These are phyloP conservation scores for Tragelaphus eurycerus DNA, from an alignment of 2,797 vertebrate genomes.

Conservation along the genomic window DNA sequence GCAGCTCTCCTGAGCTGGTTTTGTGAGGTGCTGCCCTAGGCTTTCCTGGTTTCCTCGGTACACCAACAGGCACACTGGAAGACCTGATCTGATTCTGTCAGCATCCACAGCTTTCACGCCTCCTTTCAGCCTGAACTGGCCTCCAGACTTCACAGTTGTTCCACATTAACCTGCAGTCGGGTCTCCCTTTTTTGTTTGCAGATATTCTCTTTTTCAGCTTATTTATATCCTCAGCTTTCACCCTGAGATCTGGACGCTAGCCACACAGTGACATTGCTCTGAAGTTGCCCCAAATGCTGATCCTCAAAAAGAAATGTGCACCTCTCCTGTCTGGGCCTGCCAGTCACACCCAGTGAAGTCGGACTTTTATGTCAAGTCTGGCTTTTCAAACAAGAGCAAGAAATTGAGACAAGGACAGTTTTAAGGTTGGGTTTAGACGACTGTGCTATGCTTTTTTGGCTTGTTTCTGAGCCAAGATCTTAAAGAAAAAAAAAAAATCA, in stretches of 20 bases:
- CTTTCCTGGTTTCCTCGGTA: not conserved
- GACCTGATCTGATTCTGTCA: not conserved
- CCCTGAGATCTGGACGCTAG: slow-evolving; percentile 5
- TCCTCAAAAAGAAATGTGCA: not conserved
- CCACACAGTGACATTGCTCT: not conserved
- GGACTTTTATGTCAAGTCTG: not conserved
- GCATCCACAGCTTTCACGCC: not conserved
- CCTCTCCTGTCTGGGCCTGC: not conserved
- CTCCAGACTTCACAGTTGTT: not conserved
- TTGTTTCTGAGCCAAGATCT: slow-evolving; percentile 24
- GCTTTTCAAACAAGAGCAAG: not conserved
- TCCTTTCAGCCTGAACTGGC: not conserved
- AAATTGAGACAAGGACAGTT: not conserved
- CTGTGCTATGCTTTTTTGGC: not conserved
- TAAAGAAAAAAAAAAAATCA: not conserved
- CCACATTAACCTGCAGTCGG: not conserved
- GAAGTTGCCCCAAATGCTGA: slow-evolving; percentile 30
- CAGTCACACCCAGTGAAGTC: not conserved
- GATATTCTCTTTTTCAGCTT: not conserved
- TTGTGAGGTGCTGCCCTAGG: not conserved
- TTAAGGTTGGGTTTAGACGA: not conserved
- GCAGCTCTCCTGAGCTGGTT: not conserved
- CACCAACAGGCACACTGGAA: not conserved
- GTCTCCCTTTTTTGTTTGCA: not conserved
- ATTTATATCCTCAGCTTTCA: not conserved